Percentiles rank a stretch among this genome's conserved stretches.
phyloP scores from a whole-genome alignment of 2,888 invertebrate genomes.

The Pseudeuparius sepicola region DNA sequence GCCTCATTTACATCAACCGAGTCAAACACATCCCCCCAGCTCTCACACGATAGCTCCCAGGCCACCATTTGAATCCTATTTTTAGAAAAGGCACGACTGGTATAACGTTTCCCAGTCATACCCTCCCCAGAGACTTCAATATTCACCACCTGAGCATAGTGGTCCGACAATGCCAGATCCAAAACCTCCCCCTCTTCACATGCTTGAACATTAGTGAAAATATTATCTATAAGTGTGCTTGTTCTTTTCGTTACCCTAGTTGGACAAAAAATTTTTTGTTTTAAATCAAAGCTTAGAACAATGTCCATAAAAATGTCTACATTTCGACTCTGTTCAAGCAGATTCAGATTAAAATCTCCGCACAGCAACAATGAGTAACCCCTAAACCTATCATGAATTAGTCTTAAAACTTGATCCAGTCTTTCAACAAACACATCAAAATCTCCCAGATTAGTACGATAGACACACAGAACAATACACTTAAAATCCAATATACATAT shows the following conservation, averaged over 20 bases:
- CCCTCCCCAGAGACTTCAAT: conserved; percentile 1
- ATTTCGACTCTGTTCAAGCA: background rate
- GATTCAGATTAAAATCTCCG: conserved; percentile 1
- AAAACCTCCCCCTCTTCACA: background rate
- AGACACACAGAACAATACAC: background rate
- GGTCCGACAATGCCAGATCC: conserved; percentile 1
- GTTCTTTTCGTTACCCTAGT: background rate
- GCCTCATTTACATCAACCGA: background rate
- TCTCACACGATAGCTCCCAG: conserved; percentile 2
- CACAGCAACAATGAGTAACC: too few species aligned
- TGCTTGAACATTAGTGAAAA: background rate
- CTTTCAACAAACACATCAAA: conserved; percentile 1
- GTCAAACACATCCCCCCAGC: background rate
- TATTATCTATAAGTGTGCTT: background rate
- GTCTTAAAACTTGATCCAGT: background rate
- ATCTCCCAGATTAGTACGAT: conserved; percentile 1
- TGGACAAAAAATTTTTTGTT: background rate
- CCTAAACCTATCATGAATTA: too few species aligned
- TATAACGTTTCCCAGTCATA: too few species aligned
- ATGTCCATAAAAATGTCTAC: background rate
- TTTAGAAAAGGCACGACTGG: too few species aligned
- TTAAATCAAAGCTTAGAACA: background rate
- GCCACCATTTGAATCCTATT: background rate
- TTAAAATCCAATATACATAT: background rate
- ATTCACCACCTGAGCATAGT: background rate